phyloP scores from a whole-genome alignment of 2,888 invertebrate genomes.

The Malthinus flaveolus region DNA sequence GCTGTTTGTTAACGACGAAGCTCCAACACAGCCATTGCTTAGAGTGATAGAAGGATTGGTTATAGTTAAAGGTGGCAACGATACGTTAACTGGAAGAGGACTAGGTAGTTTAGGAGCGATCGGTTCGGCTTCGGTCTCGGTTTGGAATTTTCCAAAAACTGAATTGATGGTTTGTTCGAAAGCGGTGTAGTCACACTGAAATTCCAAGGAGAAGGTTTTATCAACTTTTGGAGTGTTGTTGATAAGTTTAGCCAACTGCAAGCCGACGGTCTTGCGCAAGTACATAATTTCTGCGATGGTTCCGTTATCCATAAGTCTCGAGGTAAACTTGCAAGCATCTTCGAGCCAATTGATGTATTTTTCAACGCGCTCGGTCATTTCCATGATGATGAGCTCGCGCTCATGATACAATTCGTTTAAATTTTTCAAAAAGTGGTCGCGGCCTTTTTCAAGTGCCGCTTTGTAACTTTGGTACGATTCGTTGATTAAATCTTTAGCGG shows the following conservation, averaged over 20 bases:
- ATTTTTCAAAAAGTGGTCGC: conserved; percentile 74
- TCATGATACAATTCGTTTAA: conserved; percentile 78
- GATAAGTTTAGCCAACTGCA: conserved; percentile 77
- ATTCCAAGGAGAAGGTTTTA: conserved; percentile 77
- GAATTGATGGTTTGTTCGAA: conserved; percentile 76
- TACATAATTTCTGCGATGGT: conserved; percentile 84
- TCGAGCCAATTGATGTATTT: conserved; percentile 84
- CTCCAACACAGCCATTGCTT: conserved; percentile 46
- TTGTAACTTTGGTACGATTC: conserved; percentile 81
- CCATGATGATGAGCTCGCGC: conserved; percentile 88
- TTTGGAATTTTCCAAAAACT: conserved; percentile 67
- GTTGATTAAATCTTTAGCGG: conserved; percentile 79
- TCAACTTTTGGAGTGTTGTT: conserved; percentile 83
- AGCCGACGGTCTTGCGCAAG: conserved; percentile 76
- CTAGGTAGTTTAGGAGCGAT: conserved; percentile 40
- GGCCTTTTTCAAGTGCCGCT: conserved; percentile 77
- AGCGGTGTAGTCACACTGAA: conserved; percentile 76
- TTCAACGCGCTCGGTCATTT: conserved; percentile 73
- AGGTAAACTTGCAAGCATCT: conserved; percentile 84
- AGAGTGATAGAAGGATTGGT: conserved; percentile 40
- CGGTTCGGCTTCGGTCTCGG: conserved; percentile 39
- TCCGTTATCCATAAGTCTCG: conserved; percentile 79
- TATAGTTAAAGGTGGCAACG: conserved; percentile 44
- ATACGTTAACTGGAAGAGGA: conserved; percentile 15
- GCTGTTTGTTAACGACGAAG: conserved; percentile 65